Conservation (phyloP, 2,888 invertebrate genomes). For the Cheilosia variabilis region DNA sequence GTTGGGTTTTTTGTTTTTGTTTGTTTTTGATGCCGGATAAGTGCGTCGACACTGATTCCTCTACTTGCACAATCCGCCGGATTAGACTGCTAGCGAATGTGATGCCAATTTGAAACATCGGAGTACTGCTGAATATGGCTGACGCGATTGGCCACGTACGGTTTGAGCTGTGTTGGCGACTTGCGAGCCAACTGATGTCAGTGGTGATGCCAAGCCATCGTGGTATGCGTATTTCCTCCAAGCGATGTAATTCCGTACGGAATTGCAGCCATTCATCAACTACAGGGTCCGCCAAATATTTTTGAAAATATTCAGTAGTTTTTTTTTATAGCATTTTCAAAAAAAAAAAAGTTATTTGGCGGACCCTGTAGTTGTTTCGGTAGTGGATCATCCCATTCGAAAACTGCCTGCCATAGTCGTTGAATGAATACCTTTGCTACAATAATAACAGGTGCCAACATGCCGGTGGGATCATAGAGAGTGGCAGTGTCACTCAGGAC, state of each 20-base stretch:
- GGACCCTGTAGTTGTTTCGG: slow-evolving; percentile 31
- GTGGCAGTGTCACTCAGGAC: slow-evolving; percentile 23
- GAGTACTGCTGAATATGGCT: slow-evolving; percentile 39
- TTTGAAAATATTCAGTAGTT: too few species aligned
- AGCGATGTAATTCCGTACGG: slow-evolving; percentile 16
- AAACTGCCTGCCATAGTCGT: slow-evolving; percentile 25
- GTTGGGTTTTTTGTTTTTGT: too few species aligned
- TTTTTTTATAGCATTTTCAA: too few species aligned
- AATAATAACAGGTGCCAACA: slow-evolving; percentile 54
- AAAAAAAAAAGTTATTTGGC: too few species aligned
- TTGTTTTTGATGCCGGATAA: too few species aligned
- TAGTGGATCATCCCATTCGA: slow-evolving; percentile 42
- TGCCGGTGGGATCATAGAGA: slow-evolving; percentile 33
- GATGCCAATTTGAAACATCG: slow-evolving; percentile 13
- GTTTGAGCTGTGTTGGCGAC: slow-evolving; percentile 21
- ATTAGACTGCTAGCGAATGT: slow-evolving; percentile 17
- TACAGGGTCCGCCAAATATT: too few species aligned
- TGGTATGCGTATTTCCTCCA: slow-evolving; percentile 38
- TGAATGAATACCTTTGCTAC: slow-evolving; percentile 50
- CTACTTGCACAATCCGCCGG: slow-evolving; percentile 45
- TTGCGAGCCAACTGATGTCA: slow-evolving; percentile 32
- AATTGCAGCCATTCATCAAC: slow-evolving; percentile 42
- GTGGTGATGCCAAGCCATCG: slow-evolving; percentile 32
- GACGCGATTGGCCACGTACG: slow-evolving; percentile 40
- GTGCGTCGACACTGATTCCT: slow-evolving; percentile 6